These are phyloP conservation scores for Phrynocephalus guinanensis DNA, from an alignment of 2,797 vertebrate genomes.

Conservation along the genomic window DNA sequence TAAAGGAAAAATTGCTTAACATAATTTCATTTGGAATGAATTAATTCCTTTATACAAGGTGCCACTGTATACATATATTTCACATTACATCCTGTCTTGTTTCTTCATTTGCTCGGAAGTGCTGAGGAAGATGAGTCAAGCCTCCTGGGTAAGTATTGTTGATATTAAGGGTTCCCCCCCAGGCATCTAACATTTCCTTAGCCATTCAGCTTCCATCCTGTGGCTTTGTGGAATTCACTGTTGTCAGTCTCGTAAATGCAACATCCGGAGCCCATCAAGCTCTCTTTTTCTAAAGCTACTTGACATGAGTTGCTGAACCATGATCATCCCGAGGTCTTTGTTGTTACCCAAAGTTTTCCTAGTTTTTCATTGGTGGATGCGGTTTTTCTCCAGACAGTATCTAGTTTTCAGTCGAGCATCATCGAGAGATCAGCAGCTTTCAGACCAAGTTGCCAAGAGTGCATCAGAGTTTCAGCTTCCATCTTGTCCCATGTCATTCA, in stretches of 20 bases:
- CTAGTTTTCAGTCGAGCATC: background rate
- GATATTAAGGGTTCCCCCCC: background rate
- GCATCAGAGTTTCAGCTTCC: background rate
- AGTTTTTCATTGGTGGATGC: background rate
- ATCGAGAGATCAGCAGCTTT: no score
- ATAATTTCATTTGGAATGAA: no score
- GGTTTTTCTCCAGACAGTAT: background rate
- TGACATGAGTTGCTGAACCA: constrained; percentile 13
- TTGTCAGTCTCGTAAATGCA: constrained; percentile 2
- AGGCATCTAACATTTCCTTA: background rate
- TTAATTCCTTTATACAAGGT: no score
- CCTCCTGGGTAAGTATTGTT: background rate
- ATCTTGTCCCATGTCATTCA: background rate
- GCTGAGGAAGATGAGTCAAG: background rate
- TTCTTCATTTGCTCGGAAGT: background rate
- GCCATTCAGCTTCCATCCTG: constrained; percentile 3
- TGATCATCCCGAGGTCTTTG: background rate
- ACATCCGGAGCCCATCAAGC: constrained; percentile 13
- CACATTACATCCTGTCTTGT: background rate
- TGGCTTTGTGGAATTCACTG: constrained; percentile 15
- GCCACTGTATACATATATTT: background rate
- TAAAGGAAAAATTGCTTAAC: no score
- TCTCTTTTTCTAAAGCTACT: background rate
- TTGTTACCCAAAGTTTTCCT: background rate
- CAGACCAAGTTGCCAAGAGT: background rate